Evolutionary conservation across 2,113 vertebrate species (phyloP).

Genomic region (Aspiorhynchus laticeps): DNA sequence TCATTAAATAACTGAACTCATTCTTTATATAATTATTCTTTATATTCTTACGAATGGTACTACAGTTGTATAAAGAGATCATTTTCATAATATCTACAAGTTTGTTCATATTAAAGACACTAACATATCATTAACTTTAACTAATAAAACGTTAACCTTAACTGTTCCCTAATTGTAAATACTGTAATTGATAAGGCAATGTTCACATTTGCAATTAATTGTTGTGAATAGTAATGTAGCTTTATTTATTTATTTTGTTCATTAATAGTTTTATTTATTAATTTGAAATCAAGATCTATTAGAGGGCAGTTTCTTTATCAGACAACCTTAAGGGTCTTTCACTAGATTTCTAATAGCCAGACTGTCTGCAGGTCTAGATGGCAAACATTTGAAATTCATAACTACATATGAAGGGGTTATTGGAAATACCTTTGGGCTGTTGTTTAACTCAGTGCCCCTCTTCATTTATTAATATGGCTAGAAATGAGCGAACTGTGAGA

Average conservation of each 20-base stretch:
- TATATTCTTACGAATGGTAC: neutral
- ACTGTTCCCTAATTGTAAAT: neutral
- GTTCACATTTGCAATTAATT: neutral
- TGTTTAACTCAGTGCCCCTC: constrained; percentile 15
- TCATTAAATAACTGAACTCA: neutral
- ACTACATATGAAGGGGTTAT: constrained; percentile 21
- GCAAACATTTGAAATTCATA: neutral
- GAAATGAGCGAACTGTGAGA: neutral
- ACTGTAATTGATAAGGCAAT: neutral
- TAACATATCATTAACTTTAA: too few relatives aligned
- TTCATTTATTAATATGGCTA: constrained; percentile 21
- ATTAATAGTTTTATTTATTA: neutral
- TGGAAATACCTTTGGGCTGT: neutral
- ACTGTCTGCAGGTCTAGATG: neutral
- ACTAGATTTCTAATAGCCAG: constrained; percentile 1
- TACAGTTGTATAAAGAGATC: too few relatives aligned
- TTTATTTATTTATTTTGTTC: neutral
- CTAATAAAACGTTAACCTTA: too few relatives aligned
- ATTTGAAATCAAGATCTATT: neutral
- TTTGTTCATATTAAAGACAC: neutral
- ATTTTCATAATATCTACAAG: neutral
- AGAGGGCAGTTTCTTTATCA: neutral
- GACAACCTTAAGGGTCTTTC: neutral
- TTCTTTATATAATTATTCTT: neutral
- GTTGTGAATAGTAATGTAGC: neutral